Conservation (phyloP, 2,113 vertebrate genomes). For the Corythaeola cristata region DNA sequence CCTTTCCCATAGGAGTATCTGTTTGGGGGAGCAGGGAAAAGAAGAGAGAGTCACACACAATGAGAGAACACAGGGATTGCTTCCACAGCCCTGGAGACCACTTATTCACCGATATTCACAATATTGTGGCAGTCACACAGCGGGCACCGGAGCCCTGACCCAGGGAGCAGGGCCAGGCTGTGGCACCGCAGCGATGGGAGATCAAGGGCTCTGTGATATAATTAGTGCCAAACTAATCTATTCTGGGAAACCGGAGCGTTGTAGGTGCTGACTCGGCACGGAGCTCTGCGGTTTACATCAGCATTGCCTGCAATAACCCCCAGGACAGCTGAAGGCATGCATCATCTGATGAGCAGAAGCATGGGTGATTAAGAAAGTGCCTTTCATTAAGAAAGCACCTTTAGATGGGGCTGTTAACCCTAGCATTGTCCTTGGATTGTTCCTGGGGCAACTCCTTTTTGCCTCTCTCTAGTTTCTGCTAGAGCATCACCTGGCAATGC, state of each 20-base stretch:
- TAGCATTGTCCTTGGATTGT: background rate
- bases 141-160: background rate
- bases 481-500: background rate
- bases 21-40: background rate
- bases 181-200: background rate
- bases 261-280: background rate
- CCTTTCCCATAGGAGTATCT: slow-evolving; percentile 61
- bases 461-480: background rate
- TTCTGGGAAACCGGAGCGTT: background rate
- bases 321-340: background rate
- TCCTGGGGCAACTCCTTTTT: background rate
- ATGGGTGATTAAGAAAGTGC: background rate
- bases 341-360: background rate
- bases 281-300: background rate
- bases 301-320: background rate
- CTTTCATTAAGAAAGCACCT: background rate
- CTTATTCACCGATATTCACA: background rate
- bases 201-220: background rate
- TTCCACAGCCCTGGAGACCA: background rate
- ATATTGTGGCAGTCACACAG: background rate
- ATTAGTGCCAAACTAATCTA: background rate
- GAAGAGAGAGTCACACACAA: background rate
- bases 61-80: background rate
- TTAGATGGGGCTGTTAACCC: background rate
- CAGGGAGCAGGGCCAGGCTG: background rate